Percentiles rank a stretch among this genome's conserved stretches.
Evolutionary conservation across 2,113 vertebrate species (phyloP).

Genomic region (Ploceus nigricollis): DNA sequence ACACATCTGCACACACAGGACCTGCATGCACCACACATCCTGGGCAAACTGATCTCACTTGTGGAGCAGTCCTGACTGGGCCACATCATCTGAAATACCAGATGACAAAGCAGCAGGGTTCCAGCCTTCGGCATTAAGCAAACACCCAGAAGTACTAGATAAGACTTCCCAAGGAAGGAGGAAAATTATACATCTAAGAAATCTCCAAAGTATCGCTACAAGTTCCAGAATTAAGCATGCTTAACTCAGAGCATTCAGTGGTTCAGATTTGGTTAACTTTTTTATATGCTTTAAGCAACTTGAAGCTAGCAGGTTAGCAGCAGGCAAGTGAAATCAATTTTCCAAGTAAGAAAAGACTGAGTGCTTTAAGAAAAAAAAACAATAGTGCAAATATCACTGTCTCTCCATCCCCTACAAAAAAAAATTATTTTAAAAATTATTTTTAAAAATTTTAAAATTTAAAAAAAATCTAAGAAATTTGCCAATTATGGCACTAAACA

Average conservation of each 20-base stretch:
- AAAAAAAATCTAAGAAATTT: not conserved
- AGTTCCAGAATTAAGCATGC: not conserved
- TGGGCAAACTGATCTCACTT: not conserved
- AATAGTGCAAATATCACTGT: not conserved
- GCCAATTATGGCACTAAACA: not conserved
- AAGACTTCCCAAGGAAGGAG: not conserved
- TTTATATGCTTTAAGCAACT: not conserved
- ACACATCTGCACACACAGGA: not conserved
- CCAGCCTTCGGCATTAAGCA: not conserved
- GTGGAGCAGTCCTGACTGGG: not conserved
- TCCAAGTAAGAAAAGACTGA: not conserved
- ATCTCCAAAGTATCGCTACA: not conserved
- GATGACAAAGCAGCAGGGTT: not conserved
- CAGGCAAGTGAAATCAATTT: not conserved
- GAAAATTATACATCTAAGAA: not conserved
- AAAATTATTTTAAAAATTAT: too few species aligned
- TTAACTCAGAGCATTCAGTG: not conserved
- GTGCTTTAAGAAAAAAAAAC: not conserved
- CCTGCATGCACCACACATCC: not conserved
- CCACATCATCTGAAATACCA: not conserved
- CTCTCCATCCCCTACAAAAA: not conserved
- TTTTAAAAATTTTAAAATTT: too few species aligned
- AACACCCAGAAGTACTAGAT: not conserved
- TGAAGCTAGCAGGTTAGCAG: not conserved
- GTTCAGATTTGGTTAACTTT: not conserved